Evolutionary conservation across 1,140 invertebrate species (phyloP), one percentile per base, ranked within the genome.

Genomic region (Euura saliciscinereae): DNA sequence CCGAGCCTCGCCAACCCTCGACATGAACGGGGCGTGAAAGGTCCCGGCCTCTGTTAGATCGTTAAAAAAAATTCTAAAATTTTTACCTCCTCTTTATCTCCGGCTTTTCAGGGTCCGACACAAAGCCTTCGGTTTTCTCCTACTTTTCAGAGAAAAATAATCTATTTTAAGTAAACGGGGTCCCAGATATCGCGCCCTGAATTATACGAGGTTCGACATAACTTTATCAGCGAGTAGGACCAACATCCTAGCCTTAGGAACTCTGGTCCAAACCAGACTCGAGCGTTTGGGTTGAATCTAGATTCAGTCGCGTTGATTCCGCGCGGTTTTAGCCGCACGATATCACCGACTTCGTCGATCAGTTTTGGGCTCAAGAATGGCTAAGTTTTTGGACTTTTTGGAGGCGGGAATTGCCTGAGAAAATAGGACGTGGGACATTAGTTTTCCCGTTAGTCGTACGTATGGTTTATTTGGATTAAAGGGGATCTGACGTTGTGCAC

Each of bases 401-500:
- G 28, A 28, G 28, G 10, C 51, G 6, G 0, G 51, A 11, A 59
- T 59, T n/a, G 13, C 8, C 51, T 8, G 13, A 8, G 6, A 59
- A 59, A n/a, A 59, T 59, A 59, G 51, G 28, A 66, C 44, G n/a
- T 11, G 65, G 68, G 76, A 69, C 77, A 82, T 75, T 77, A 75
- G 44, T 81, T 82, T 45, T 42, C 43, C 80, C 46, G 72, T 74
- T 43, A 66, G 7, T 67, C 65, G 28, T 76, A 82, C 79, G 79
- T 83, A 82, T 80, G 78, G 76, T 83, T 84, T 84, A 84, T 82
- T 81, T 79, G 82, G 81, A 84, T 85, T 85, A 84, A 85, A 85
- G 84, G 75, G 80, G 81, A 85, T 83, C 77, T 76, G 76, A 76
- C 78, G 78, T 78, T 82, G 77, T 76, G 79, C 77, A 76, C 76